Evolutionary conservation across 2,888 invertebrate species (phyloP).

Genomic region (Habroteleia sp.): DNA sequence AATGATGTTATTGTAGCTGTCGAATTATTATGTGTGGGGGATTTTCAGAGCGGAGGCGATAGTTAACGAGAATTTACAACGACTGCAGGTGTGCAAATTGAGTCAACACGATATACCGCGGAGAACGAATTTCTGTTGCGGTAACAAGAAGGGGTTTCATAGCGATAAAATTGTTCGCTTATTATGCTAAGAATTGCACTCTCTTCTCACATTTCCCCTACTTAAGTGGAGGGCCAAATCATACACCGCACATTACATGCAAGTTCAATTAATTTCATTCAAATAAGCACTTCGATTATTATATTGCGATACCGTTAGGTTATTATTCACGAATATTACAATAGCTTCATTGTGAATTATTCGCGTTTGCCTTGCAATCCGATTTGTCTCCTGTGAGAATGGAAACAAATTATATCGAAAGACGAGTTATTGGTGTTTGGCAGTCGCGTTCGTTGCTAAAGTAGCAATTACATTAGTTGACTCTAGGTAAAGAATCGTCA

Average conservation of each 20-base stretch:
- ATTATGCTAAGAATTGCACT: slow-evolving; percentile 21
- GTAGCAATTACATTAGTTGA: slow-evolving; percentile 17
- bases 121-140: slow-evolving; percentile 33
- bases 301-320: slow-evolving; percentile 7
- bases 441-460: slow-evolving; percentile 6
- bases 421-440: slow-evolving; percentile 13
- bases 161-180: slow-evolving; percentile 28
- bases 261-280: slow-evolving; percentile 29
- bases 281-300: slow-evolving; percentile 27
- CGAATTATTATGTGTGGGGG: slow-evolving; percentile 40
- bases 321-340: slow-evolving; percentile 26
- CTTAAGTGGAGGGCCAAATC: slow-evolving; percentile 13
- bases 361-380: slow-evolving; percentile 9
- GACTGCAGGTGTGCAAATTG: slow-evolving; percentile 46
- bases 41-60: slow-evolving; percentile 41
- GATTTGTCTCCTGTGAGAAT: slow-evolving; percentile 10
- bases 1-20: slow-evolving; percentile 28
- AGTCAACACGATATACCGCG: slow-evolving; percentile 43
- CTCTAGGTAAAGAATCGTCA: background rate
- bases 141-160: slow-evolving; percentile 29
- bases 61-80: slow-evolving; percentile 43
- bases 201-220: slow-evolving; percentile 4
- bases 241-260: slow-evolving; percentile 8
- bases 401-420: slow-evolving; percentile 25
- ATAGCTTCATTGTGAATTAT: slow-evolving; percentile 18